Conservation (phyloP, 2,888 invertebrate species). For the Lycocerus yunnanus region DNA sequence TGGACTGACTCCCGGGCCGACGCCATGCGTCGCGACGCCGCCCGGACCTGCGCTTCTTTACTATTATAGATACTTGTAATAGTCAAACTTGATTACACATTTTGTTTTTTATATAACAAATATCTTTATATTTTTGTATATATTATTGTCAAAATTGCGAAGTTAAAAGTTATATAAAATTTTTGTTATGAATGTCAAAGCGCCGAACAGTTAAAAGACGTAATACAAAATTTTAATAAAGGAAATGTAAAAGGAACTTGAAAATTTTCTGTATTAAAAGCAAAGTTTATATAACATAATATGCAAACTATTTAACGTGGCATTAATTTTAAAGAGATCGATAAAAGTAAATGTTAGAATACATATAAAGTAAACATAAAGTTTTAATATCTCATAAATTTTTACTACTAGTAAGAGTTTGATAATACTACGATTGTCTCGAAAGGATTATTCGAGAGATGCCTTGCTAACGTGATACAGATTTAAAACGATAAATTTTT, state of each 20-base stretch:
- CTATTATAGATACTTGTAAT: conserved; percentile 19
- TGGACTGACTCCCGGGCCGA: conserved; percentile 62
- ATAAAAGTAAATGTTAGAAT: not conserved
- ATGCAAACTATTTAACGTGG: conserved; percentile 1
- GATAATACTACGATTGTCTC: not conserved
- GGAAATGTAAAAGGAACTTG: not conserved
- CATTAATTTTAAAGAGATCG: conserved; percentile 2
- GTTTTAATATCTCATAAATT: not conserved
- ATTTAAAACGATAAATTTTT: not conserved
- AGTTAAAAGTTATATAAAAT: not conserved
- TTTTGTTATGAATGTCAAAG: not conserved
- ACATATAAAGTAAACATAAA: conserved; percentile 2
- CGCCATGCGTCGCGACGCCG: conserved; percentile 60
- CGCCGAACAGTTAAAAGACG: not conserved
- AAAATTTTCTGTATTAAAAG: not conserved
- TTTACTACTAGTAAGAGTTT: conserved; percentile 1
- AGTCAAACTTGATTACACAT: conserved; percentile 19
- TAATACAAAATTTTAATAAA: not conserved
- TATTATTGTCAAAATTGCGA: not conserved
- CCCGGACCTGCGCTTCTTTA: conserved; percentile 55
- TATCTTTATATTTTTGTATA: not conserved
- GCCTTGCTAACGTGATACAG: not conserved
- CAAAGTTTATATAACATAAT: not conserved
- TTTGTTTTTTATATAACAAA: conserved; percentile 6
- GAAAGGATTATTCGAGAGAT: not conserved